Base-by-base conservation (phyloP, 2,888 invertebrate species). In the Macroteleia sp. region DNA sequence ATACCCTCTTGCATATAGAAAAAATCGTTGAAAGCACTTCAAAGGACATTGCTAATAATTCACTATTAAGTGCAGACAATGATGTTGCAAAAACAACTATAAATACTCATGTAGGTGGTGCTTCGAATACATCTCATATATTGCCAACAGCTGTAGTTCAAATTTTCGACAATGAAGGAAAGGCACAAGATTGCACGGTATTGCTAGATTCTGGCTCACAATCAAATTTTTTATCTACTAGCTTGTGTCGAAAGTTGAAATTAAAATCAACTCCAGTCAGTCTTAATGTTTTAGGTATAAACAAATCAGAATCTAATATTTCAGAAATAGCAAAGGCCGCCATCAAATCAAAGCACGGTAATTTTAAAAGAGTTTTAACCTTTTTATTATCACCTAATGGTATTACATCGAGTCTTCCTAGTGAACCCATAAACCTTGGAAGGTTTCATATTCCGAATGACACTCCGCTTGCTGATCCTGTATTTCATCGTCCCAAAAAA, bases 1-100 rank as follows among this genome's bases (percentile, higher is more conserved):
- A 69, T 25, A 69, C 67, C 1, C 46, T 69, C 5, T 16, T 69
- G 2, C 67, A 69, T 6, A 71, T 12, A 10, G 80, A 71, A 32
- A 77, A 69, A n/a, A 10, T 17, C 0, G 28, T 28, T 5, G 32
- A 32, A 10, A 32, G n/a, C 10, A 10, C 10, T 4, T 32, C 32
- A 2, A 32, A 32, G 10, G 25, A 2, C 20, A 6, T 8, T 20
- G 28, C 22, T 25, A n/a, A 25, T 25, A n/a, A 30, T 10, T 48
- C 48, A 19, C 8, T 20, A 9, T 48, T n/a, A 52, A 6, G 6
- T 14, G 14, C 32, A 16, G 25, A 14, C 19, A 50, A 50, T 8
- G 30, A 8, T 4, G 9, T 10, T 16, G 10, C 50, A 14, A 3
- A 14, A 17, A 3, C 30, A 25, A 32, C 50, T 14, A 14, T 32